Base-by-base conservation (phyloP, 2,113 vertebrate species). In the Crotalus helleri region DNA sequence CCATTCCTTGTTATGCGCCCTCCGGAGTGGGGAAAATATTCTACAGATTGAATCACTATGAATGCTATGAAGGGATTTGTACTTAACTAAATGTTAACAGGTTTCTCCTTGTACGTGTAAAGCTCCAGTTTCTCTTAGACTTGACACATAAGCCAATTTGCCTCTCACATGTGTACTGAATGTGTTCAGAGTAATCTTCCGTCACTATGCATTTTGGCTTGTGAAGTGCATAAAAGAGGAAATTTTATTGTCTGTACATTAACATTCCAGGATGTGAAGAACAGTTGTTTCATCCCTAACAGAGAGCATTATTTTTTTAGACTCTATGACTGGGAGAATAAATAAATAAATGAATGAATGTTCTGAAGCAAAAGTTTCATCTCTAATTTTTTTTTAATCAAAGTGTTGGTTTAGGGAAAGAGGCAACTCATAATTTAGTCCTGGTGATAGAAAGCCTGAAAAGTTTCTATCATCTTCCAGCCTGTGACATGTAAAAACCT, bases 401-500 rank as follows among this genome's bases (percentile, higher is more conserved):
- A 92, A 69, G 19, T 46, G 49, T 7, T 0, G 33, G 69, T 2
- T 23, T n/a, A 17, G 61, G 54, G 26, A 26, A 3, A 7, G 17
- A 74, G 61, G 0, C 51, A 88, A 24, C 11, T 15, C 24, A 51
- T 93, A 85, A 87, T 88, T 69, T 58, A 13, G 24, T 39, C 51
- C 64, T 21, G 74, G 57, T 81, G 90, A 91, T 90, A 91, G 92
- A 64, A 61, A 81, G 0, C 59, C 74, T n/a, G 91, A 51, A n/a
- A 91, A 57, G 19, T 59, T 23, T 29, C 13, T 8, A 90, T 44
- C 74, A 26, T 69, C 53, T 87, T 61, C 88, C 81, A 0, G 0
- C 91, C 88, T 57, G 44, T 94, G 91, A 85, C 64, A 93, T 55
- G 90, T 58, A 89, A 61, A 91, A 49, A 53, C 87, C 29, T 39